Evolutionary conservation across 2,797 vertebrate species (phyloP).

Genomic region (Eulemur mongoz): DNA sequence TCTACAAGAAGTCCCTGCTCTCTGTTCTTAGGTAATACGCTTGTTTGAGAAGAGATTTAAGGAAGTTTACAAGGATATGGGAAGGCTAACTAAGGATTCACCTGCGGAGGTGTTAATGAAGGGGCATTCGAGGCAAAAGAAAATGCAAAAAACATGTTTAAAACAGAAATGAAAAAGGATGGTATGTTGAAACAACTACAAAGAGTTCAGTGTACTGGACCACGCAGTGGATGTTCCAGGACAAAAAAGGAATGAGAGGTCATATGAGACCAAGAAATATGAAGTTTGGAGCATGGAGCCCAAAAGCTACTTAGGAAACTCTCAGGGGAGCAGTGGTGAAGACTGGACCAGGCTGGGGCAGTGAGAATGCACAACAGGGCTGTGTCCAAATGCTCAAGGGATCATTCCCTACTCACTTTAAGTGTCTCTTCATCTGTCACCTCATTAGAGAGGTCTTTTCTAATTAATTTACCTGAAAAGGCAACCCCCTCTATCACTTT

Average conservation of each 20-base stretch:
- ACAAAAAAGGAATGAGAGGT: not conserved
- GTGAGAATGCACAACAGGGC: not conserved
- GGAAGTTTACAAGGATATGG: not conserved
- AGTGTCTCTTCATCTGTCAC: not conserved
- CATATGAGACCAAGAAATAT: not conserved
- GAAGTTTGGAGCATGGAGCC: not conserved
- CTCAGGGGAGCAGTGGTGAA: not conserved
- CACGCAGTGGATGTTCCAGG: not conserved
- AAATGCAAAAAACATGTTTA: not conserved
- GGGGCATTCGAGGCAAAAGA: not conserved
- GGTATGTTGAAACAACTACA: not conserved
- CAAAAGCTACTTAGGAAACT: not conserved
- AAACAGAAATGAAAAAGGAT: not conserved
- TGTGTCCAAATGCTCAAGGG: not conserved
- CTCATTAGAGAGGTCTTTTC: not conserved
- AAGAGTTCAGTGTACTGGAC: not conserved
- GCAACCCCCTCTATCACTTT: not conserved
- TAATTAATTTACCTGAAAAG: not conserved
- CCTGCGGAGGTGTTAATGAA: not conserved
- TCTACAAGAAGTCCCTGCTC: not conserved
- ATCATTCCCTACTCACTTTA: not conserved
- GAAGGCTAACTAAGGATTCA: not conserved
- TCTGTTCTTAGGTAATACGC: not conserved
- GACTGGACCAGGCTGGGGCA: not conserved
- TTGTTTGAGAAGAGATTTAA: not conserved